phyloP scores from a whole-genome alignment of 2,888 invertebrate genomes.

The Habrosyne pyritoides region DNA sequence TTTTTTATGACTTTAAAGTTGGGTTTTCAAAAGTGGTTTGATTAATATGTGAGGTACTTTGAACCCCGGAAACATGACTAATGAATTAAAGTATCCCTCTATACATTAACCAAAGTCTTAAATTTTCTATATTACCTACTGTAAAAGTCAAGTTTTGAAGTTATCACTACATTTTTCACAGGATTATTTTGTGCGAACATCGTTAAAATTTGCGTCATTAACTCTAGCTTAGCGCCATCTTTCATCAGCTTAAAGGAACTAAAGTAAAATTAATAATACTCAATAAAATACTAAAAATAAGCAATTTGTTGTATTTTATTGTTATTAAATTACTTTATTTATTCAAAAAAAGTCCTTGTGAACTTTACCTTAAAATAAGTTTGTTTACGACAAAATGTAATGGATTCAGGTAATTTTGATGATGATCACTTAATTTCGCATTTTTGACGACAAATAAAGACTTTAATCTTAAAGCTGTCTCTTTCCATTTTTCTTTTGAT shows the following conservation, averaged over 20 bases:
- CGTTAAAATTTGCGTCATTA: too few relatives aligned
- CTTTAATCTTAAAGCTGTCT: slow-evolving; percentile 23
- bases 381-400: slow-evolving; percentile 41
- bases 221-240: background rate
- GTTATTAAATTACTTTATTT: slow-evolving; percentile 4
- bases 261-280: background rate
- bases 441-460: slow-evolving; percentile 36
- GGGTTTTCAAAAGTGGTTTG: too few relatives aligned
- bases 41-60: too few relatives aligned
- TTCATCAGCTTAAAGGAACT: background rate
- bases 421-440: slow-evolving; percentile 51
- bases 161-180: too few relatives aligned
- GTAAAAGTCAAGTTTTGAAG: too few relatives aligned
- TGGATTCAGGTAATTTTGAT: slow-evolving; percentile 44
- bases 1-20: too few relatives aligned
- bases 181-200: too few relatives aligned
- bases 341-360: background rate
- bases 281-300: background rate
- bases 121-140: too few relatives aligned
- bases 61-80: too few relatives aligned
- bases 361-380: slow-evolving; percentile 9
- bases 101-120: too few relatives aligned
- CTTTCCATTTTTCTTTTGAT: too few relatives aligned
- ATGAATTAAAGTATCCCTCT: too few relatives aligned
- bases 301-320: background rate